Base-by-base conservation (phyloP, 2,888 invertebrate species). In the Drosophila percnosoma region DNA sequence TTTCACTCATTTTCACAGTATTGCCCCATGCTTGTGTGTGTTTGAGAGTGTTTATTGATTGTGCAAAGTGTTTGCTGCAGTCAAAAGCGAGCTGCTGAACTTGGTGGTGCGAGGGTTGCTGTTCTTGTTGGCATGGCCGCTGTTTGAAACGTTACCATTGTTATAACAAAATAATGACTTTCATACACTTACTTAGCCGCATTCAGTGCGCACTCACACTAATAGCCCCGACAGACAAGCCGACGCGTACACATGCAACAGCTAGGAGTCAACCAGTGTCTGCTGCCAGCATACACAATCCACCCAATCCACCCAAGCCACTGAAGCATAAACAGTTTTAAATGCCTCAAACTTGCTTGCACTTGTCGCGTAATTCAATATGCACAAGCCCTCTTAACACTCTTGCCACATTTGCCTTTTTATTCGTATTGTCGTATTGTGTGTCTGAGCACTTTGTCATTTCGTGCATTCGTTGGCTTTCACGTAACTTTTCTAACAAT, bases 291-390 rank as follows among this genome's bases (percentile, higher is more conserved):
- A 48, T 52, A 40, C 7, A 33, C 60, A 49, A 49, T 27, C 34
- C 55, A 49, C 48, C 60, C 54, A 29, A 53, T 45, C 53, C 73
- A 48, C 45, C 36, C 69, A 68, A 68, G 52, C 62, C 61, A 70
- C 33, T 54, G 57, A 64, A 67, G 75, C 78, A 81, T 78, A 75
- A 89, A 86, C 85, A 74, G 83, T 89, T 86, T 82, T 76, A 84
- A 86, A 89, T 75, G 87, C 87, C 87, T 84, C 76, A 84, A 86
- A 86, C 87, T 84, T 69, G 78, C 85, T 72, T 76, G 82, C 89
- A 87, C 89, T 86, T 87, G 86, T 85, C 87, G 85, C 89, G 85
- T 87, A 89, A 87, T 87, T 89, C 88, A 85, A 89, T 89, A 87
- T 89, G 88, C 88, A 85, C 71, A 77, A 82, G 64, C 76, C 57